Evolutionary conservation across 2,888 invertebrate genomes (phyloP), one percentile per base, ranked within the genome.

Genomic region (Coelogynopora nodosa): DNA sequence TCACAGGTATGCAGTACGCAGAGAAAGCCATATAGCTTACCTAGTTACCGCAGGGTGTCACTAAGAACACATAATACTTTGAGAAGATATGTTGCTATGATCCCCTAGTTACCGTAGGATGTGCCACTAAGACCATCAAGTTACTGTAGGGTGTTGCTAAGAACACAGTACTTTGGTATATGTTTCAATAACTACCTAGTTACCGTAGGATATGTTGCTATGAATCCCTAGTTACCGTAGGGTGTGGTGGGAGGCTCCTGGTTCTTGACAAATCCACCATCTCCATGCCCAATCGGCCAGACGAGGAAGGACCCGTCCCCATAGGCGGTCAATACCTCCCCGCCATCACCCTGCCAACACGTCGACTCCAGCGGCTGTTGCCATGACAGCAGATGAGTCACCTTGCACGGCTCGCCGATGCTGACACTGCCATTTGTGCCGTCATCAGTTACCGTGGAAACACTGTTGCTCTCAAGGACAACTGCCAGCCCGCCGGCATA

Each of bases 221-320:
- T n/a, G n/a, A n/a, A n/a, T n/a, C n/a, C n/a, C n/a, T n/a, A 88
- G 89, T 89, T 88, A 91, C 92, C 92, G 93, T 97, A 98, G 0
- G 96, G 95, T 0, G 95, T 95, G 84, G 94, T 94, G 0, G 95
- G 74, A n/a, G 74, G 74, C 10, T 74, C 74, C 23, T 74, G 74
- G 23, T 74, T 74, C 23, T 23, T 5, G 10, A 74, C 74, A 74
- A 74, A 74, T 2, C 74, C 74, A 26, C 74, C 74, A 13, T 74
- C 23, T 74, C 23, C 18, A 23, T 74, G 74, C 23, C 74, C 74
- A 26, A 74, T 74, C 10, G 74, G 74, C 93, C 93, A 93, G 18
- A 92, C 90, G 86, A 96, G 95, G 92, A 95, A 97, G 82, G 97
- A 97, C 0, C 98, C 98, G 93, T 98, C 98, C 91, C 97, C 97